Evolutionary conservation across 1,140 invertebrate species (phyloP), one percentile per base, ranked within the genome.

Genomic region (Telenomus remus): DNA sequence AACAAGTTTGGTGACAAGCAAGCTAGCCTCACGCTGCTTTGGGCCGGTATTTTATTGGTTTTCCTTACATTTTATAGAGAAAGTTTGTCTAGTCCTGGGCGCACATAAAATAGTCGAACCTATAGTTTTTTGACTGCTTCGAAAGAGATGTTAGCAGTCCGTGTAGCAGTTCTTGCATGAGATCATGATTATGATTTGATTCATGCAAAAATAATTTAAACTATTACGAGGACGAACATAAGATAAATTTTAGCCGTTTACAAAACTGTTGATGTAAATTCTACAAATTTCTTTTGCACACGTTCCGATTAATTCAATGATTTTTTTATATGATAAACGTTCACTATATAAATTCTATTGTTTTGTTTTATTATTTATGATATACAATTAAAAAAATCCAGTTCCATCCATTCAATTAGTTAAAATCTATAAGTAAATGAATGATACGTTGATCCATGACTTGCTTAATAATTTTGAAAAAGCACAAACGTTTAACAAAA

Each of bases 1-100:
- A 78, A 73, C 70, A 78, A 78, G 76, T 78, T 78, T 78, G 66
- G 76, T 78, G 76, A 78, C 76, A 71, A 78, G 76, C 66, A 51
- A 74, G 49, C 19, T 3, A 71, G 71, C 66, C 71, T 53, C 76
- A 74, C 66, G 71, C 71, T 71, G 71, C 61, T 78, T 77, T 74
- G 42, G 66, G 57, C 35, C 50, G 12, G 44, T 70, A 73, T 46
- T 64, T 74, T 78, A 78, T 74, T 70, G 65, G 65, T 42, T 78
- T 78, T 78, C 69, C 75, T 78, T 59, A 64, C 44, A 11, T 35
- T 77, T 48, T n/a, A n/a, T 69, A 73, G 76, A 78, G 76, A 78
- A 78, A 78, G 76, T 78, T 70, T 39, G 56, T 13, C 63, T 74
- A 74, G 51, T 16, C 14, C 16, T 19, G 9, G 43, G 33, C 35